These are phyloP conservation scores for Perca fluviatilis DNA, from an alignment of 2,113 vertebrate genomes.

Conservation along the genomic window DNA sequence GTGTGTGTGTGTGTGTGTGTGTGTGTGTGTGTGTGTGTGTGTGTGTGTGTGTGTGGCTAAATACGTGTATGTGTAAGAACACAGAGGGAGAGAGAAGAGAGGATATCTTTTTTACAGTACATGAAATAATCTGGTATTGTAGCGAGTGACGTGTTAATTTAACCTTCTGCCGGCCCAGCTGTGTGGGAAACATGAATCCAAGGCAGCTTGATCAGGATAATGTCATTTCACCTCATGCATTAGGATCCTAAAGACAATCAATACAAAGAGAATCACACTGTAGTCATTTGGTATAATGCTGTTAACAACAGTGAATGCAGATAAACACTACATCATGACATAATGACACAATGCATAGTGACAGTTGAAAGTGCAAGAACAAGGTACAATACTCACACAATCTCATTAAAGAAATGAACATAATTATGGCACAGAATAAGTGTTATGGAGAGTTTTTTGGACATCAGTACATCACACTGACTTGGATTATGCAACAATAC, in stretches of 20 bases:
- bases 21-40: constrained; percentile 20
- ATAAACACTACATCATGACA: constrained; percentile 7
- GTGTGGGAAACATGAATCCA: constrained; percentile 50
- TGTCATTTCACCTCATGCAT: constrained; percentile 38
- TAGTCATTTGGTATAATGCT: constrained; percentile 33
- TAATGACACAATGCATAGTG: constrained; percentile 6
- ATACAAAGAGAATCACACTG: constrained; percentile 55
- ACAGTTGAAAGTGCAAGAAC: neutral
- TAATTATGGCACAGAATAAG: neutral
- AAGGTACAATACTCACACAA: neutral
- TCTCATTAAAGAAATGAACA: neutral
- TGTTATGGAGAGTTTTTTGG: neutral
- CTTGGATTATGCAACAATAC: neutral
- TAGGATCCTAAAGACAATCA: constrained; percentile 35
- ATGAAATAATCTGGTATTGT: constrained; percentile 72
- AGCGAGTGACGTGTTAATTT: constrained; percentile 78
- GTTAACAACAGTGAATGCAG: constrained; percentile 34
- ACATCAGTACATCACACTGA: neutral
- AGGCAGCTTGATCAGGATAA: constrained; percentile 52
- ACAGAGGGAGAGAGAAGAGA: neutral
- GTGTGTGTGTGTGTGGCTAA: constrained; percentile 11
- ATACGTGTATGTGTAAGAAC: neutral
- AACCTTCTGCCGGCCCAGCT: constrained; percentile 60
- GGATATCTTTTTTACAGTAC: constrained; percentile 27
- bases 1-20: neutral